Evolutionary conservation across 1,140 invertebrate species (phyloP), one percentile per base, ranked within the genome.

Genomic region (Brachionus asplanchnoidis): DNA sequence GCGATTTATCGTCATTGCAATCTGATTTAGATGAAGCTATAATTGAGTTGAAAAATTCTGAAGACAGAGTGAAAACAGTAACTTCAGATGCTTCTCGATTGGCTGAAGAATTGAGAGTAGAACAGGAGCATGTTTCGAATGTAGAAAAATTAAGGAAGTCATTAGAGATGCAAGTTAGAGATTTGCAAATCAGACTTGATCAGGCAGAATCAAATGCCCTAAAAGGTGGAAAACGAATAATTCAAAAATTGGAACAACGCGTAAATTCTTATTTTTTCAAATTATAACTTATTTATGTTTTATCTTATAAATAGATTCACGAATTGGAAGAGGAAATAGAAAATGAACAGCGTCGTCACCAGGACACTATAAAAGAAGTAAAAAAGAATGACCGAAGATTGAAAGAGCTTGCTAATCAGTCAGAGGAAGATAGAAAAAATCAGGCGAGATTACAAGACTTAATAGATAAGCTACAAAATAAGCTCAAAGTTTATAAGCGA

Each of bases 401-500:
- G 78, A 92, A 92, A 86, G 92, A 92, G 86, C 87, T 93, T 50
- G 95, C 94, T 91, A 98, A 98, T 95, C 93, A 95, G 91, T 94
- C 94, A 85, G 96, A 98, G 87, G 96, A 98, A 89, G 96, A 98
- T 91, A 94, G 95, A 90, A 97, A 98, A 93, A 97, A 97, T 92
- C 95, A 97, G 91, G 95, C 97, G 89, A 94, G 95, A 88, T 95
- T 97, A 93, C 95, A 97, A 91, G 96, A 98, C 91, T 93, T 98
- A 86, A 95, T 98, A 87, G 97, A 99, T 92, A 98, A 98, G 93
- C 93, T 99, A 75, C 96, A 98, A 92, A 94, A 96, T 91, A 99
- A 99, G 93, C 97, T 99, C 92, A 98, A 98, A 93, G 96, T 95
- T 86, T 98, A 98, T 94, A 98, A 98, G 94, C 94, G 96, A 91